Conservation (phyloP, 2,797 vertebrate genomes). For the Paratrypauchen microcephalus region DNA sequence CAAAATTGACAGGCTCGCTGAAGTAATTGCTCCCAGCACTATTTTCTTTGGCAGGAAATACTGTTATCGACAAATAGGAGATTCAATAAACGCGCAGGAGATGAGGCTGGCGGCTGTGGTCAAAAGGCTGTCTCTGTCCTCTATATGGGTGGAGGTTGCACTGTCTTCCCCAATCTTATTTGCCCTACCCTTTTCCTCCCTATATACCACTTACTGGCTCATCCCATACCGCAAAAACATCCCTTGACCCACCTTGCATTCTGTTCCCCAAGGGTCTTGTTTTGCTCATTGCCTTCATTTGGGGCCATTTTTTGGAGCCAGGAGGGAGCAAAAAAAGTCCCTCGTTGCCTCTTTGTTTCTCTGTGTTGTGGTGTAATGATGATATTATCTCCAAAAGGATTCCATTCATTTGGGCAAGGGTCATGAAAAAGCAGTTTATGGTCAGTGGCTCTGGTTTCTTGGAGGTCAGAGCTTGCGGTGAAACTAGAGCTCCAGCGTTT, state of each 20-base stretch:
- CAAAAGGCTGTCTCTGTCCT: constrained; percentile 69
- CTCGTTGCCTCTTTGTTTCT: constrained; percentile 49
- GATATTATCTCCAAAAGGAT: constrained; percentile 71
- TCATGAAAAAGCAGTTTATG: constrained; percentile 76
- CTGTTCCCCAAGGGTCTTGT: constrained; percentile 34
- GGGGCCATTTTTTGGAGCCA: constrained; percentile 43
- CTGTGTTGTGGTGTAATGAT: constrained; percentile 62
- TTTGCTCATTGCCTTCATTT: constrained; percentile 48
- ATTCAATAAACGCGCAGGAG: constrained; percentile 77
- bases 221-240: constrained; percentile 12
- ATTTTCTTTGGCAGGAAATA: constrained; percentile 81
- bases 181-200: constrained; percentile 30
- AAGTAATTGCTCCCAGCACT: constrained; percentile 78
- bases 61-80: constrained; percentile 79
- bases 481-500: constrained; percentile 70
- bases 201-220: constrained; percentile 24
- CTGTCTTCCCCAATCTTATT: constrained; percentile 45
- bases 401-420: constrained; percentile 62
- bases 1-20: constrained; percentile 76
- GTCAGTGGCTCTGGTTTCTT: constrained; percentile 74
- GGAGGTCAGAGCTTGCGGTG: constrained; percentile 72
- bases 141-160: constrained; percentile 49
- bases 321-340: constrained; percentile 46
- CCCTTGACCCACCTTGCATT: background rate
- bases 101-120: constrained; percentile 71